phyloP scores from a whole-genome alignment of 2,797 vertebrate species.

The Ambastaia sidthimunki region DNA sequence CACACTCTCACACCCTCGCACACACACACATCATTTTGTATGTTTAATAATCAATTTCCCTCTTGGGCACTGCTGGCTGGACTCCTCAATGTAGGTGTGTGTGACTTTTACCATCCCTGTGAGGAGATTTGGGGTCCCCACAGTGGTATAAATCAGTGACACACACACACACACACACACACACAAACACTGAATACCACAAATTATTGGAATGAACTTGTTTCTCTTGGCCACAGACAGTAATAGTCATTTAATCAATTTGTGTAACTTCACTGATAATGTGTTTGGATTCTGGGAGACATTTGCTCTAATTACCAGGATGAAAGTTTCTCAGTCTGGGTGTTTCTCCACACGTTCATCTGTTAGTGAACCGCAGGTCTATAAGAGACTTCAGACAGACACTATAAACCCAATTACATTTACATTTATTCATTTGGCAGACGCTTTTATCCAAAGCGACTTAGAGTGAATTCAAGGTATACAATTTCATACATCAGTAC shows the following conservation, averaged over 20 bases:
- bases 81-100: too few relatives aligned
- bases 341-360: background rate
- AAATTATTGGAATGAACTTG: background rate
- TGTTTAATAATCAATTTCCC: too few relatives aligned
- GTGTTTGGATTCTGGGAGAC: background rate
- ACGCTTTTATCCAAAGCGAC: too few relatives aligned
- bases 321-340: slow-evolving; percentile 1
- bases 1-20: background rate
- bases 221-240: background rate
- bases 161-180: background rate
- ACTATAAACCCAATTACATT: background rate
- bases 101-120: too few relatives aligned
- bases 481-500: too few relatives aligned
- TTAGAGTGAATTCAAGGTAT: too few relatives aligned
- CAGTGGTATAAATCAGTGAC: too few relatives aligned
- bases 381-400: background rate
- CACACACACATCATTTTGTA: slow-evolving; percentile 21
- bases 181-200: background rate
- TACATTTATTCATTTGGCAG: too few relatives aligned
- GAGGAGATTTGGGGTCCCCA: too few relatives aligned
- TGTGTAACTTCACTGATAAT: slow-evolving; percentile 25
- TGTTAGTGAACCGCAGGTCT: slow-evolving; percentile 7
- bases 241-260: background rate
- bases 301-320: slow-evolving; percentile 17
- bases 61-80: too few relatives aligned